A percentile compares a stretch with the other conserved stretches of the same genome.
These are phyloP conservation scores for Pachymerium ferrugineum DNA, from an alignment of 2,888 invertebrate species.

Conservation along the genomic window DNA sequence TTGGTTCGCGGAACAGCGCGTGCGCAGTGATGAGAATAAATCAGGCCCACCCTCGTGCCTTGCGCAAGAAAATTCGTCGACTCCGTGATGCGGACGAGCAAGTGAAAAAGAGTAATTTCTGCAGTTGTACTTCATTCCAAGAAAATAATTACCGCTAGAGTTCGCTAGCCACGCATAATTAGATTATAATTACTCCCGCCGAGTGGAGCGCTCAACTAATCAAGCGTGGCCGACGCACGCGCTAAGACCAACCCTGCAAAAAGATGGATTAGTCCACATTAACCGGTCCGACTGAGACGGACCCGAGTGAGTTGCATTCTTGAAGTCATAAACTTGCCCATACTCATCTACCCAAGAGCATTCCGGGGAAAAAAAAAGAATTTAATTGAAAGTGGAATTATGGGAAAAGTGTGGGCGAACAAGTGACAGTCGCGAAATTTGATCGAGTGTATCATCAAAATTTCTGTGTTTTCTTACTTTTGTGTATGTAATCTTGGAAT, in stretches of 20 bases:
- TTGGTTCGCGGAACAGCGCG: slow-evolving; percentile 11
- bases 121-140: slow-evolving; percentile 28
- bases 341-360: slow-evolving; percentile 7
- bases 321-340: neutral
- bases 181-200: slow-evolving; percentile 29
- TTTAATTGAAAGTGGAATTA: slow-evolving; percentile 17
- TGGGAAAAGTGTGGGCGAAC: neutral
- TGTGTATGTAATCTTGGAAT: slow-evolving; percentile 5
- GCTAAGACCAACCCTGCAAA: neutral
- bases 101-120: slow-evolving; percentile 29
- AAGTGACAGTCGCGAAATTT: slow-evolving; percentile 8
- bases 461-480: slow-evolving; percentile 12
- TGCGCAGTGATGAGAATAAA: slow-evolving; percentile 27
- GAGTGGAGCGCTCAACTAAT: slow-evolving; percentile 27
- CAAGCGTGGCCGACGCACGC: slow-evolving; percentile 5
- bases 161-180: slow-evolving; percentile 30
- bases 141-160: slow-evolving; percentile 25
- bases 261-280: slow-evolving; percentile 27
- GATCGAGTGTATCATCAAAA: slow-evolving; percentile 10
- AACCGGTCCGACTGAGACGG: slow-evolving; percentile 10
- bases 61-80: slow-evolving; percentile 19
- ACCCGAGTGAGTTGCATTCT: slow-evolving; percentile 14
- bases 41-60: slow-evolving; percentile 18
- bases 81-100: slow-evolving; percentile 16
- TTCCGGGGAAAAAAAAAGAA: neutral